Evolutionary conservation across 2,113 vertebrate species (phyloP), one percentile per base, ranked within the genome.

Genomic region (Thalassoma bifasciatum): DNA sequence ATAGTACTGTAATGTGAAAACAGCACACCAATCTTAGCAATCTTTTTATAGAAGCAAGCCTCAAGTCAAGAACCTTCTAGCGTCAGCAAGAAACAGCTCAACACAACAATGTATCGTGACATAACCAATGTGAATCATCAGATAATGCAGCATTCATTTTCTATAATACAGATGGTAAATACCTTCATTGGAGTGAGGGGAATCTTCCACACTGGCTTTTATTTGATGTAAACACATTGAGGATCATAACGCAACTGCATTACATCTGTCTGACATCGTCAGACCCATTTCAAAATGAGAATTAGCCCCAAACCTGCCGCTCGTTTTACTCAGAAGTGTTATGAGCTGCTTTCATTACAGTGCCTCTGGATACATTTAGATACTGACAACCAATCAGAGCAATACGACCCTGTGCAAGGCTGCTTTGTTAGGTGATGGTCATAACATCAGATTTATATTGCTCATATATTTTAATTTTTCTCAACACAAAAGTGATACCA

Each of bases 1-100:
- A 44, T 44, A 71, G 57, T 30, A 30, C 30, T 30, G 30, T 71
- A 72, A 63, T 8, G 23, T 34, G 40, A 16, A 46, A 60, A 70
- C 58, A 47, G 22, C 53, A 38, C 54, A 72, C 13, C 10, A 52
- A 42, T 66, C 22, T 54, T n/a, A 23, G 38, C 51, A 42, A 30
- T 58, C 26, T 30, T 56, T 67, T 53, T 53, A 21, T 14, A 21
- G 46, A 58, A 4, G 12, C 2, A 23, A 23, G 37, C 21, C 51
- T 53, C 46, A 19, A 53, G 36, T 65, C 23, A 34, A 66, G 16
- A 21, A 50, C 49, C 17, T 10, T 71, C 50, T 50, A 22, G 42
- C 53, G 47, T 67, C 24, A 42, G 36, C 70, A 54, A 17, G 47
- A 61, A 56, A 46, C 24, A 66, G 54, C 22, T 13, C 9, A 58